phyloP scores from a whole-genome alignment of 2,113 vertebrate genomes.

The Cottus gobio region DNA sequence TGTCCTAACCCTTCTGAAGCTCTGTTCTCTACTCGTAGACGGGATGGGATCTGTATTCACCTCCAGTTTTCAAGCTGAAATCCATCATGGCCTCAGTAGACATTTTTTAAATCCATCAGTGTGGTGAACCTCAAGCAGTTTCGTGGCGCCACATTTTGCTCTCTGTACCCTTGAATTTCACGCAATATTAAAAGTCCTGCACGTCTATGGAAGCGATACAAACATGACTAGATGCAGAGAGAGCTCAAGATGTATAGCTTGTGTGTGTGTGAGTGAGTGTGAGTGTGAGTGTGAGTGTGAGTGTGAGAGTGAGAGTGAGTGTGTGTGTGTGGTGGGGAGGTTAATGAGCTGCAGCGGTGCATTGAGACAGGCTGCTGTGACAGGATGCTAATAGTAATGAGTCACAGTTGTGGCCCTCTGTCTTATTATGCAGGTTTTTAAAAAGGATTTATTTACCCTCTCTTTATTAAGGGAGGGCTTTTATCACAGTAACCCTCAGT shows the following conservation, averaged over 20 bases:
- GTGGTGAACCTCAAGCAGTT: not conserved
- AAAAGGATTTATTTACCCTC: slow-evolving; percentile 31
- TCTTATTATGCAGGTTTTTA: slow-evolving; percentile 29
- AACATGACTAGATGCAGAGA: too few relatives aligned
- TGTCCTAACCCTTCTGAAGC: not conserved
- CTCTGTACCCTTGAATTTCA: not conserved
- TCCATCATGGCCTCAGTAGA: slow-evolving; percentile 7
- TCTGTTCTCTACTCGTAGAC: not conserved
- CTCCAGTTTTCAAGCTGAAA: not conserved
- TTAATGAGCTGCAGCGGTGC: slow-evolving; percentile 42
- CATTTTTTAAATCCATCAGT: slow-evolving; percentile 9
- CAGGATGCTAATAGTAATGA: slow-evolving; percentile 42
- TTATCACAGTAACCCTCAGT: not conserved
- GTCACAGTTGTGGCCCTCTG: slow-evolving; percentile 42
- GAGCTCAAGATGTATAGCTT: too few relatives aligned
- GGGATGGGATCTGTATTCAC: not conserved
- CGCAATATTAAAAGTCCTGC: too few relatives aligned
- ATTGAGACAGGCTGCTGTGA: slow-evolving; percentile 39
- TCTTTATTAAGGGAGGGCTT: not conserved
- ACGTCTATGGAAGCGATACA: too few relatives aligned
- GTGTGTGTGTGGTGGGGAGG: not conserved
- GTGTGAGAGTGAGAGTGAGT: not conserved
- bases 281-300: too few relatives aligned
- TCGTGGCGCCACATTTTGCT: too few relatives aligned
- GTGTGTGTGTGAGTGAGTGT: not conserved